Base-by-base conservation (phyloP, 2,888 invertebrate species). In the Bellardia pandia region DNA sequence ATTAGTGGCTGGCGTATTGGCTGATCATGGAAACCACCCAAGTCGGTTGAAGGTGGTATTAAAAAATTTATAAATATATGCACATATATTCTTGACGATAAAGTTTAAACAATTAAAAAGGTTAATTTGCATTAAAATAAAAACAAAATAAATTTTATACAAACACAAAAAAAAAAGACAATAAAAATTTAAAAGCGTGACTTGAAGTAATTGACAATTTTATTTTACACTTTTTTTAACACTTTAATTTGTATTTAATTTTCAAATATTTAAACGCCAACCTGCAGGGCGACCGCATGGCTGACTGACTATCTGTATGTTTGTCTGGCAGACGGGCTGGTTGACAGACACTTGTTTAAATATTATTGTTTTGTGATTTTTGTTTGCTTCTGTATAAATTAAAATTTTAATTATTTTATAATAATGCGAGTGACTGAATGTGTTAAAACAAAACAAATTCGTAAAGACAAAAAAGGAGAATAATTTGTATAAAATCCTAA, bases 131-230 rank as follows among this genome's bases (percentile, higher is more conserved):
- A 77, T 82, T 81, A 48, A 78, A 76, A 81, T 53, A 64, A 68
- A 53, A 64, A 74, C 30, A 23, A 56, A 40, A 48, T 8, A 16
- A 40, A 16, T 8, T 68, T 56, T 33, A 23, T 30, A 80, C 48
- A 45, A 72, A 37, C 53, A 45, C 66, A 11, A 16, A 42, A 64
- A 62, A 56, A 9, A 14, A 37, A 51, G 66, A 79, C 37, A 76
- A 66, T 83, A 76, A 83, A 83, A 84, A 40, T 86, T 60, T 72
- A 77, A 74, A 84, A 80, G 86, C 84, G 84, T 86, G 86, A 81
- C 84, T 81, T 77, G 3, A 53, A 23, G 77, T 56, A 84, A 84
- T 84, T 87, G 80, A 62, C 60, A 76, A 71, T 83, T 83, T 64
- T 62, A 82, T 69, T 75, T 78, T 37, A 83, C 66, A 83, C 40